phyloP scores from a whole-genome alignment of 1,140 invertebrate species.

The Macrobrachium nipponense region DNA sequence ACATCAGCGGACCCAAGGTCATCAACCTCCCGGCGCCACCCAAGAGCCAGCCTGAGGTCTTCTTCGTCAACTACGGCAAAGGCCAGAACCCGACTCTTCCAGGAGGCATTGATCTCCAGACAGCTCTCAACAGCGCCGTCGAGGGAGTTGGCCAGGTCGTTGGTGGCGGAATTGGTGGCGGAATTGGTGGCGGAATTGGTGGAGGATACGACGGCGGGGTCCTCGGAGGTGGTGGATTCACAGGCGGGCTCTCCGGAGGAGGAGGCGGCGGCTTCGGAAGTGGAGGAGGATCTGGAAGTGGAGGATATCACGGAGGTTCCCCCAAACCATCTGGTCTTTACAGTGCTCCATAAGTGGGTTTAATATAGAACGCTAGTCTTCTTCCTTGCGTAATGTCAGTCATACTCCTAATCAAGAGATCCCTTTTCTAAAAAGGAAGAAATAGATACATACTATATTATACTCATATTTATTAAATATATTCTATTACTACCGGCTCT shows the following conservation, averaged over 20 bases:
- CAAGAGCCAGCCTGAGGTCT: conserved; percentile 49
- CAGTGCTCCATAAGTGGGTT: background rate
- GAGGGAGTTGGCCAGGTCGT: conserved; percentile 29
- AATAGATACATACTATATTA: no score
- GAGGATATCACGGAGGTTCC: background rate
- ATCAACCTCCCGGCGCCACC: conserved; percentile 50
- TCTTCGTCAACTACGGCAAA: conserved; percentile 56
- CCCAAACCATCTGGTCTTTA: conserved; percentile 5
- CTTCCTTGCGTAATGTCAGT: no score
- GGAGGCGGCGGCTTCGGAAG: background rate
- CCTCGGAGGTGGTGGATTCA: background rate
- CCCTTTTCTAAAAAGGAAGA: no score
- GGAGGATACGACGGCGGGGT: conserved; percentile 3
- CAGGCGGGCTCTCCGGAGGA: background rate
- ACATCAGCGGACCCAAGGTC: conserved; percentile 43
- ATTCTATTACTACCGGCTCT: no score
- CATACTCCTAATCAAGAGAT: no score
- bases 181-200: background rate
- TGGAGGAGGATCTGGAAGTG: background rate
- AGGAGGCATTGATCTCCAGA: conserved; percentile 51
- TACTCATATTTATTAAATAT: no score
- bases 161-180: conserved; percentile 14
- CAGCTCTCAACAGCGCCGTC: conserved; percentile 45
- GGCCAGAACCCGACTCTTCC: conserved; percentile 58
- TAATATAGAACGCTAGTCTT: no score